Base-by-base conservation (phyloP, 2,888 invertebrate genomes). In the Acleris cristana region DNA sequence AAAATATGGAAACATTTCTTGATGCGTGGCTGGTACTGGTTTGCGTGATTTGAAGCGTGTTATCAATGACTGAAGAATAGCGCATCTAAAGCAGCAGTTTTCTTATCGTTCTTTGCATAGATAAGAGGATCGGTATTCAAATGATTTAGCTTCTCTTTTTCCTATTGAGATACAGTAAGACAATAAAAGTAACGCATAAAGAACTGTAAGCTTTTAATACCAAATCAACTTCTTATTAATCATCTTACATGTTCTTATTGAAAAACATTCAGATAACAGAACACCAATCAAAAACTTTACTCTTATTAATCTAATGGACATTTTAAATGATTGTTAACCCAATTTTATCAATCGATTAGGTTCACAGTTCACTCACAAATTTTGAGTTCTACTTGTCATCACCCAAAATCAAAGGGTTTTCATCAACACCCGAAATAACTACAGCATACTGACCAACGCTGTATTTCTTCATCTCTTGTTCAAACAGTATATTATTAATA, bases 381-480 rank as follows among this genome's bases (percentile, higher is more conserved):
- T 34, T n/a, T 21, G 3, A 34, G 34, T 26, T 8, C 49, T 57
- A 58, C 3, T 62, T 62, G 51, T 59, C 57, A 21, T 85, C 85
- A 14, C 80, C 78, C 16, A 87, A 69, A 21, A 84, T 80, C 2
- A 89, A 71, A 0, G 89, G 89, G 53, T 90, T 90, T 60, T 87
- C 87, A 19, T 88, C 88, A 2, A 79, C 73, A 0, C 76, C 81
- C 1, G 83, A 64, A 6, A 86, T 70, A 0, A 86, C 79, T 0
- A 87, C 82, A 0, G 83, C 78, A 44, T 86, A 88, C 65, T 85
- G 85, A 2, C 78, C 76, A 2, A 74, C 67, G 44, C 75, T 84
- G 59, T 88, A 92, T 62, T 87, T 89, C 73, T 89, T 90, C 91
- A 92, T 92, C 71, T 92, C 92, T 60, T 90, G 90, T 65, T 92